These are phyloP conservation scores for Heterodera filipjevi DNA, from an alignment of 2,888 invertebrate genomes.

Conservation along the genomic window DNA sequence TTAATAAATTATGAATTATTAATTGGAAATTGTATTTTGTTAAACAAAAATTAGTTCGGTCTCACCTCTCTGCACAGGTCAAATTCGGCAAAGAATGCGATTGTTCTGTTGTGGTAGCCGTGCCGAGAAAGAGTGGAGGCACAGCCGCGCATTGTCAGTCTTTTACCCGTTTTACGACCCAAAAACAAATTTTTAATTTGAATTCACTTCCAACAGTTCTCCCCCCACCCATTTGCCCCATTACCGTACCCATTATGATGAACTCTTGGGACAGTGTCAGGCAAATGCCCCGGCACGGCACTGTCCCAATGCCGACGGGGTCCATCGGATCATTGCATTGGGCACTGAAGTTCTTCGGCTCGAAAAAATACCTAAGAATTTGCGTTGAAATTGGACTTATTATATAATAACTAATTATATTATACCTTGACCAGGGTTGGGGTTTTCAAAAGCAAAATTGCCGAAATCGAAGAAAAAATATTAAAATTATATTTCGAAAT, in stretches of 20 bases:
- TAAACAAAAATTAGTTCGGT: not conserved
- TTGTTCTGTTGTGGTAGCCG: slow-evolving; percentile 60
- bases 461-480: no score
- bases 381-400: not conserved
- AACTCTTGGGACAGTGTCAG: slow-evolving; percentile 62
- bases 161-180: slow-evolving; percentile 62
- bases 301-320: slow-evolving; percentile 40
- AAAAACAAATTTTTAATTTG: slow-evolving; percentile 2
- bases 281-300: slow-evolving; percentile 61
- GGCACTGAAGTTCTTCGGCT: slow-evolving; percentile 60
- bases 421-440: no score
- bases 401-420: no score
- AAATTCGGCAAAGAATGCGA: slow-evolving; percentile 61
- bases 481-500: no score
- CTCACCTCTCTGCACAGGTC: slow-evolving; percentile 59
- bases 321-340: slow-evolving; percentile 59
- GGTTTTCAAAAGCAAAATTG: no score
- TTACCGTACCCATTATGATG: slow-evolving; percentile 54
- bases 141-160: slow-evolving; percentile 62
- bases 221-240: not conserved
- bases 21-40: no score
- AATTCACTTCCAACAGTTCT: not conserved
- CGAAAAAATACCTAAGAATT: slow-evolving; percentile 52
- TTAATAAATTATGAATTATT: no score
- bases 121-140: slow-evolving; percentile 52